A percentile compares a stretch with the other conserved stretches of the same genome.
These are phyloP conservation scores for Elymnias hypermnestra DNA, from an alignment of 1,140 invertebrate genomes.

Conservation along the genomic window DNA sequence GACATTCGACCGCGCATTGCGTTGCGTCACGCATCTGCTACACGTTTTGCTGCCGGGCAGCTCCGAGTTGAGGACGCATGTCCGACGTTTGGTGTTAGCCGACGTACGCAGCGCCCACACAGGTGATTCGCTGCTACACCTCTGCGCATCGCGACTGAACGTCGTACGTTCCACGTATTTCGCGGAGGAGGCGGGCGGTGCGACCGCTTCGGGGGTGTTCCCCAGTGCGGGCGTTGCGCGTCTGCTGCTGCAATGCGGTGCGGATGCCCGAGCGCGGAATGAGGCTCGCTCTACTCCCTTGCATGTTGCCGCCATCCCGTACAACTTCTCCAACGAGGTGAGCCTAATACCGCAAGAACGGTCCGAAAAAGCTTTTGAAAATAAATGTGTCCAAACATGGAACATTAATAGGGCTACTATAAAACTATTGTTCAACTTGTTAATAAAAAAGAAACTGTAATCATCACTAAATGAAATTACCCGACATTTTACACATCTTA, in stretches of 20 bases:
- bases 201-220: constrained; percentile 86
- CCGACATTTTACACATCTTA: too few species aligned
- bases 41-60: constrained; percentile 79
- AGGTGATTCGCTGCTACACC: constrained; percentile 87
- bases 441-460: too few species aligned
- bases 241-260: constrained; percentile 85
- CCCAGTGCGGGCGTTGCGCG: constrained; percentile 82
- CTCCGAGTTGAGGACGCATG: neutral
- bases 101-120: constrained; percentile 84
- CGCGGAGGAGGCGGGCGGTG: constrained; percentile 79
- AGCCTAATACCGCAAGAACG: too few species aligned
- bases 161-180: constrained; percentile 87
- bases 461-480: too few species aligned
- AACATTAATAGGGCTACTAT: too few species aligned
- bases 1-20: constrained; percentile 87
- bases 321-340: constrained; percentile 79
- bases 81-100: constrained; percentile 63
- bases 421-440: too few species aligned
- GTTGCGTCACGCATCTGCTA: constrained; percentile 88
- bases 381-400: too few species aligned
- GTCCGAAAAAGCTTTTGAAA: too few species aligned
- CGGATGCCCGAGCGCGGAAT: constrained; percentile 86
- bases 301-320: constrained; percentile 84
- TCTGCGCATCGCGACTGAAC: constrained; percentile 87
- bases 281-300: constrained; percentile 84